Conservation (phyloP, 2,113 vertebrate genomes). For the Aleadryas rufinucha region DNA sequence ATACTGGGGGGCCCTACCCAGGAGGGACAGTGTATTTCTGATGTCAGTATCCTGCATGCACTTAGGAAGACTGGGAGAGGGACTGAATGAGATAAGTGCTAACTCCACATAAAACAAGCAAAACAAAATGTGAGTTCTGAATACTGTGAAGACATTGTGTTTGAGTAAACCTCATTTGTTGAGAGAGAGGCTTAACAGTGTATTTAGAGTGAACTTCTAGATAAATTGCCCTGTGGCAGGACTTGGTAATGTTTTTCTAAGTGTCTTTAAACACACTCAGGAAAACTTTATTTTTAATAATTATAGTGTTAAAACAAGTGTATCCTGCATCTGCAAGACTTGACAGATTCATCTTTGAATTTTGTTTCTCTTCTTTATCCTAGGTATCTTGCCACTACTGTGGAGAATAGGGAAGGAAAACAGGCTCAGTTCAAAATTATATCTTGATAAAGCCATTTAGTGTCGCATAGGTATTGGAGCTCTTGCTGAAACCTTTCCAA, state of each 20-base stretch:
- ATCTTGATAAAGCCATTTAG: neutral
- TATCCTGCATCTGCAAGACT: neutral
- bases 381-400: neutral
- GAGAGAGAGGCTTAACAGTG: neutral
- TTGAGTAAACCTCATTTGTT: neutral
- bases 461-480: neutral
- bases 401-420: neutral
- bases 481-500: neutral
- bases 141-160: neutral
- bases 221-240: neutral
- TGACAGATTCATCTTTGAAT: neutral
- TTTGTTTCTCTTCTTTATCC: neutral
- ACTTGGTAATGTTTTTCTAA: neutral
- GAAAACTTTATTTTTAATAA: neutral
- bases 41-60: neutral
- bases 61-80: neutral
- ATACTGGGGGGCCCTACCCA: neutral
- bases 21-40: neutral
- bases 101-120: neutral
- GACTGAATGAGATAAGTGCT: neutral
- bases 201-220: neutral
- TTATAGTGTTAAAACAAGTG: neutral
- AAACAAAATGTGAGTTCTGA: neutral
- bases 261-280: neutral
- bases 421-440: neutral